Evolutionary conservation across 1,140 invertebrate species (phyloP).

Genomic region (Cydia splendana): DNA sequence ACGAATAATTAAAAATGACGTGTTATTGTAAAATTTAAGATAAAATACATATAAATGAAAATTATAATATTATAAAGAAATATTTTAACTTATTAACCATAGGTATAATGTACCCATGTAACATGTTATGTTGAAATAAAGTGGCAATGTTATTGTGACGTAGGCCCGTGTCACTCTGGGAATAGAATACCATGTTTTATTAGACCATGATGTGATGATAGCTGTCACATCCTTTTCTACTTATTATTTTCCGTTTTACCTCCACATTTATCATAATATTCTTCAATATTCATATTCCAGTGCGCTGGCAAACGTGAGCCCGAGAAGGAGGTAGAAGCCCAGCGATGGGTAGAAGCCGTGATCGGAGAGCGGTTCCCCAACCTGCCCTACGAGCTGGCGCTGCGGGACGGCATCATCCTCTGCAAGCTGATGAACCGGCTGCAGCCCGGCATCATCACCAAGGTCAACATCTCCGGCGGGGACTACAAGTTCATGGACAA

Average conservation of each 20-base stretch:
- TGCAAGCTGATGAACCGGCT: slow-evolving; percentile 94
- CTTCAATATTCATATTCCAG: slow-evolving; percentile 78
- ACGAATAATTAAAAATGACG: too few species aligned
- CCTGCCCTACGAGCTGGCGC: slow-evolving; percentile 86
- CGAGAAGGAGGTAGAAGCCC: slow-evolving; percentile 90
- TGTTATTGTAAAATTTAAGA: too few species aligned
- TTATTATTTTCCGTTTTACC: not conserved
- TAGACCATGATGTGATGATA: too few species aligned
- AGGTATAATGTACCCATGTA: too few species aligned
- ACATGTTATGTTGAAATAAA: too few species aligned
- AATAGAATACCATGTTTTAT: too few species aligned
- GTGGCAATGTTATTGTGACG: too few species aligned
- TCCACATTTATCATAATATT: not conserved
- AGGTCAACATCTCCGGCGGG: slow-evolving; percentile 91
- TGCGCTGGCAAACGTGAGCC: slow-evolving; percentile 91
- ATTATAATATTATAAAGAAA: too few species aligned
- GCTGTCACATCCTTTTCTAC: too few species aligned
- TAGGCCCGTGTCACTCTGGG: too few species aligned
- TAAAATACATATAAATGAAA: too few species aligned
- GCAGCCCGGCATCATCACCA: slow-evolving; percentile 90
- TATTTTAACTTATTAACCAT: too few species aligned
- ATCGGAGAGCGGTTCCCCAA: slow-evolving; percentile 89
- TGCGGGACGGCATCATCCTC: slow-evolving; percentile 90
- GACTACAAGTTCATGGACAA: slow-evolving; percentile 98
- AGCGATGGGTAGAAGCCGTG: slow-evolving; percentile 93